A percentile compares a stretch with the other conserved stretches of the same genome.
These are phyloP conservation scores for Oscheius sp. DNA, from an alignment of 2,888 invertebrate species.

Conservation along the genomic window DNA sequence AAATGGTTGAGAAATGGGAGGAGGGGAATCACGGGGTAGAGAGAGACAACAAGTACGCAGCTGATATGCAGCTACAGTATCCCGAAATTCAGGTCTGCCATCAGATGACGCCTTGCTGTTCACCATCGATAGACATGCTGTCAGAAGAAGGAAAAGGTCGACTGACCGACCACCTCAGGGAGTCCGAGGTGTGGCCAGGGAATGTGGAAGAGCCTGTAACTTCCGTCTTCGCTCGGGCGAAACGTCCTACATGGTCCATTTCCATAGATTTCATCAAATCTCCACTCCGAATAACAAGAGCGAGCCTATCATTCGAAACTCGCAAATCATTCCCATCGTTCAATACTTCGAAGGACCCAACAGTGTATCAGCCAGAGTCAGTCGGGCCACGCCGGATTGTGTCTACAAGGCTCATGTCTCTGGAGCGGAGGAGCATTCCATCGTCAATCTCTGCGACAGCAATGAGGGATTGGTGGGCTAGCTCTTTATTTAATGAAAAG, in stretches of 20 bases:
- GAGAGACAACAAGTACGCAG: background rate
- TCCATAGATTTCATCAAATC: constrained; percentile 49
- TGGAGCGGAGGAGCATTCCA: constrained; percentile 51
- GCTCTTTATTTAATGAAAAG: background rate
- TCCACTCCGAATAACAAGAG: constrained; percentile 42
- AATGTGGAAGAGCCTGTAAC: constrained; percentile 59
- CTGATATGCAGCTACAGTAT: constrained; percentile 8
- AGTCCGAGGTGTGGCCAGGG: constrained; percentile 55
- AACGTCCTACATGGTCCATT: constrained; percentile 44
- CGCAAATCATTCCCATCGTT: constrained; percentile 56
- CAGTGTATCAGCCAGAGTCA: constrained; percentile 48
- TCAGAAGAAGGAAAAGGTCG: constrained; percentile 37
- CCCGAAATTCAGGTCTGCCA: constrained; percentile 32
- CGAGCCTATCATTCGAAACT: constrained; percentile 38
- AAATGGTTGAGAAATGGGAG: constrained; percentile 9
- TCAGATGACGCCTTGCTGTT: constrained; percentile 30
- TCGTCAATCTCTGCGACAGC: constrained; percentile 66
- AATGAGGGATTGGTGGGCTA: constrained; percentile 62
- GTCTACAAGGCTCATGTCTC: constrained; percentile 60
- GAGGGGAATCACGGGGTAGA: background rate
- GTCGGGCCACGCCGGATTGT: constrained; percentile 54
- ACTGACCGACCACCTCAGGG: constrained; percentile 22
- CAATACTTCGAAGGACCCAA: constrained; percentile 61
- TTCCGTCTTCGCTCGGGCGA: constrained; percentile 53
- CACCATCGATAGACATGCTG: constrained; percentile 44